Conservation (phyloP, 2,797 vertebrate genomes). For the Pitangus sulphuratus region DNA sequence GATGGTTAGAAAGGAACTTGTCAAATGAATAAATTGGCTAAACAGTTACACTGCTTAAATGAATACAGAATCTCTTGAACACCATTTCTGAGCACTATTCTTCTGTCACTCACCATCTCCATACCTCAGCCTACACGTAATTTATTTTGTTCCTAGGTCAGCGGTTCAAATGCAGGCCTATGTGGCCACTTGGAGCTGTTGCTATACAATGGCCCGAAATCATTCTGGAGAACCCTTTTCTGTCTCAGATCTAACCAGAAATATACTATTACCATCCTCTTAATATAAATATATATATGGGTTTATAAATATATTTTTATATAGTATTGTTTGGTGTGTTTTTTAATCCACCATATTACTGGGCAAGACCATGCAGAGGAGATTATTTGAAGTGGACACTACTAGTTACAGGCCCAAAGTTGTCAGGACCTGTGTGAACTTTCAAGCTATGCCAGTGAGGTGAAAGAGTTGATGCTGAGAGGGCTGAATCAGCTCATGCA, state of each 20-base stretch:
- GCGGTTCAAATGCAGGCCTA: constrained; percentile 39
- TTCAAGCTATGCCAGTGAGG: background rate
- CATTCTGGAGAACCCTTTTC: background rate
- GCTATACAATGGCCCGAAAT: constrained; percentile 1
- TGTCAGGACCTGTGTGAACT: background rate
- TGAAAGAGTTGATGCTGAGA: background rate
- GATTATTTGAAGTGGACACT: background rate
- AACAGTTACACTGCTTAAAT: constrained; percentile 59
- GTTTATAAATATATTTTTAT: no score
- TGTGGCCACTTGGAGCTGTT: background rate
- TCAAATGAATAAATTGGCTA: constrained; percentile 52
- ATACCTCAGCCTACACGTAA: constrained; percentile 51
- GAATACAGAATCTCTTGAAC: constrained; percentile 53
- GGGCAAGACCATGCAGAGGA: background rate
- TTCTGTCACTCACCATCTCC: constrained; percentile 53
- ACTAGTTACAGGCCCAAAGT: background rate
- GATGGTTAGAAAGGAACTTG: constrained; percentile 51
- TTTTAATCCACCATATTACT: background rate
- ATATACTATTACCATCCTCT: background rate
- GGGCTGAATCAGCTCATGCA: background rate
- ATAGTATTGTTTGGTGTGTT: background rate
- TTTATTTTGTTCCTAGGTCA: constrained; percentile 60
- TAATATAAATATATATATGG: background rate
- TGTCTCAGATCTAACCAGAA: background rate
- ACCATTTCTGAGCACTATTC: constrained; percentile 43